phyloP scores from a whole-genome alignment of 2,888 invertebrate genomes.

The Dryococelus australis region DNA sequence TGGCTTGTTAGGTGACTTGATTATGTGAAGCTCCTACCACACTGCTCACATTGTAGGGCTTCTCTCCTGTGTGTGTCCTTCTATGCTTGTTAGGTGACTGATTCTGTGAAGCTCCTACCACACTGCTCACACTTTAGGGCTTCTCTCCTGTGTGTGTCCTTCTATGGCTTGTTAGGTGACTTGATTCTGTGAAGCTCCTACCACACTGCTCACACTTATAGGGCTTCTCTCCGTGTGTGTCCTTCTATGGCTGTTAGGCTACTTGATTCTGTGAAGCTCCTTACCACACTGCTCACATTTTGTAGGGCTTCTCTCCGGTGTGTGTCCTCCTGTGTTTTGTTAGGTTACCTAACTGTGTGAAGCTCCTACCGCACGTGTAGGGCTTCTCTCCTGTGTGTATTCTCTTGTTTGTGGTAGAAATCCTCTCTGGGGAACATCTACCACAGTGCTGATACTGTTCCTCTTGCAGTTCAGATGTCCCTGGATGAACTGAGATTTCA shows the following conservation, averaged over 20 bases:
- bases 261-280: neutral
- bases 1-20: neutral
- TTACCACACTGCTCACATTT: slow-evolving; percentile 21
- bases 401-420: too few relatives aligned
- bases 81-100: neutral
- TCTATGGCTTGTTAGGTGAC: neutral
- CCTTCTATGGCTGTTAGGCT: neutral
- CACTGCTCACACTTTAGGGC: neutral
- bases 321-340: neutral
- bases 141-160: neutral
- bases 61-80: slow-evolving; percentile 29
- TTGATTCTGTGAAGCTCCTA: neutral
- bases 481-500: too few relatives aligned
- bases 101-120: neutral
- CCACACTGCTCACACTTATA: slow-evolving; percentile 21
- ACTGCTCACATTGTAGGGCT: neutral
- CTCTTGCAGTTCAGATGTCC: too few relatives aligned
- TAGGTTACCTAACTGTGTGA: neutral
- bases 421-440: too few relatives aligned
- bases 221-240: slow-evolving; percentile 27
- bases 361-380: neutral
- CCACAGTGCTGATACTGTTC: too few relatives aligned
- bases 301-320: slow-evolving; percentile 25
- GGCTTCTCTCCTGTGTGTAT: neutral
- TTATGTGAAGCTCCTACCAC: neutral